phyloP scores from a whole-genome alignment of 1,140 invertebrate genomes.

The Dendrolimus kikuchii region DNA sequence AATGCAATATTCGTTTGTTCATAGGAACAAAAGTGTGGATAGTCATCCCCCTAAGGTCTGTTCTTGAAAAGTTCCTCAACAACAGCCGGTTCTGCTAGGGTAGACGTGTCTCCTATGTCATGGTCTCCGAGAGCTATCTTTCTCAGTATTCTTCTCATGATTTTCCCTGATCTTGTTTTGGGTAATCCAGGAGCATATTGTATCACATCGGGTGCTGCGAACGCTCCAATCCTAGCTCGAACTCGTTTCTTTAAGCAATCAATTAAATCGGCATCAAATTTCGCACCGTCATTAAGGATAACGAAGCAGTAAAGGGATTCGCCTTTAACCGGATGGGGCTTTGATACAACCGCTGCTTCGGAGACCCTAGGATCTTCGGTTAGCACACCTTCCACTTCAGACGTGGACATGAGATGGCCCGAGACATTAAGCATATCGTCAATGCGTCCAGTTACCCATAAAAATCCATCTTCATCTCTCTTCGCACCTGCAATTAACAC shows the following conservation, averaged over 20 bases:
- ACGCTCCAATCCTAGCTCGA: slow-evolving; percentile 93
- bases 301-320: slow-evolving; percentile 98
- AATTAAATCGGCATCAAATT: slow-evolving; percentile 80
- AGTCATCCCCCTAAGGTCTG: slow-evolving; percentile 61
- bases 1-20: not conserved
- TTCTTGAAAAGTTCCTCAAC: slow-evolving; percentile 86
- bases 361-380: slow-evolving; percentile 87
- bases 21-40: slow-evolving; percentile 13
- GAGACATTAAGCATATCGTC: slow-evolving; percentile 99
- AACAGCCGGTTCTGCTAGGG: slow-evolving; percentile 90
- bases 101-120: slow-evolving; percentile 94
- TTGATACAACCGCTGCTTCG: slow-evolving; percentile 96
- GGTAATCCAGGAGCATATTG: slow-evolving; percentile 94
- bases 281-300: slow-evolving; percentile 84
- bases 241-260: slow-evolving; percentile 88
- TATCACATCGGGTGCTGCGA: slow-evolving; percentile 95
- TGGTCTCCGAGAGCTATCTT: slow-evolving; percentile 92
- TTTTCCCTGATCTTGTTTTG: slow-evolving; percentile 98
- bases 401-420: slow-evolving; percentile 97
- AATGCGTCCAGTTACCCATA: slow-evolving; percentile 97
- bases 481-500: slow-evolving; percentile 79
- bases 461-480: slow-evolving; percentile 93
- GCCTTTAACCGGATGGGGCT: slow-evolving; percentile 94
- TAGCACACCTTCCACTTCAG: slow-evolving; percentile 94
- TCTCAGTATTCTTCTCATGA: slow-evolving; percentile 94